These are phyloP conservation scores for Allophyes oxyacanthae DNA, from an alignment of 2,888 invertebrate genomes.

Conservation along the genomic window DNA sequence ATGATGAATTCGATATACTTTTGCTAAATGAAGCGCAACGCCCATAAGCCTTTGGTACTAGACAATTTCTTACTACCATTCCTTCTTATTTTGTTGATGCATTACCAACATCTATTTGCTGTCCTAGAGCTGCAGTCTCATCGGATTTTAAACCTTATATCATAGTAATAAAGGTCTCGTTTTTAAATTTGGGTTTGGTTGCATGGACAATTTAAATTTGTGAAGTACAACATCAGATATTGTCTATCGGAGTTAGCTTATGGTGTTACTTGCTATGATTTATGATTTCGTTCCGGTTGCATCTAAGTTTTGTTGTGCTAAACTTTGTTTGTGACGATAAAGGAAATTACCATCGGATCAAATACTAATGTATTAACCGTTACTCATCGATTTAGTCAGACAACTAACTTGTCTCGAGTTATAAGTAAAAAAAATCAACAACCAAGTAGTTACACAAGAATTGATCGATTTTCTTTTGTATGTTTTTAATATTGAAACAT, in stretches of 20 bases:
- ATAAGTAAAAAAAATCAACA: too few relatives aligned
- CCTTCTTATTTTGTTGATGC: constrained; percentile 70
- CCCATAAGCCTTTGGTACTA: constrained; percentile 72
- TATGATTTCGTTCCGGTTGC: constrained; percentile 73
- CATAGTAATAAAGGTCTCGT: constrained; percentile 9
- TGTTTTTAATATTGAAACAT: too few relatives aligned
- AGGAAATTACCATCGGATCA: constrained; percentile 39
- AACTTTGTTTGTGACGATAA: constrained; percentile 43
- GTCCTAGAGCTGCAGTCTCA: constrained; percentile 7
- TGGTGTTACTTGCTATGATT: constrained; percentile 77
- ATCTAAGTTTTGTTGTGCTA: constrained; percentile 61
- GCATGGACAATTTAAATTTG: constrained; percentile 31
- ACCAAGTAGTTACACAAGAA: too few relatives aligned
- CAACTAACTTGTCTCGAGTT: too few relatives aligned
- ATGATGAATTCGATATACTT: constrained; percentile 86
- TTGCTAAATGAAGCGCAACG: constrained; percentile 87
- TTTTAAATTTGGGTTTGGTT: constrained; percentile 1
- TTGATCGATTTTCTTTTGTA: too few relatives aligned
- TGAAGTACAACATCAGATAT: constrained; percentile 69
- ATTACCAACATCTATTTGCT: constrained; percentile 57
- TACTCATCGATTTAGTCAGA: background rate
- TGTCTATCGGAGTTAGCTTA: constrained; percentile 74
- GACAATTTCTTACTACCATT: constrained; percentile 68
- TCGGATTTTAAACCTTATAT: constrained; percentile 56
- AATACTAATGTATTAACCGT: constrained; percentile 13